These are phyloP conservation scores for Scolopax rusticola DNA, from an alignment of 2,797 vertebrate species.

Conservation along the genomic window DNA sequence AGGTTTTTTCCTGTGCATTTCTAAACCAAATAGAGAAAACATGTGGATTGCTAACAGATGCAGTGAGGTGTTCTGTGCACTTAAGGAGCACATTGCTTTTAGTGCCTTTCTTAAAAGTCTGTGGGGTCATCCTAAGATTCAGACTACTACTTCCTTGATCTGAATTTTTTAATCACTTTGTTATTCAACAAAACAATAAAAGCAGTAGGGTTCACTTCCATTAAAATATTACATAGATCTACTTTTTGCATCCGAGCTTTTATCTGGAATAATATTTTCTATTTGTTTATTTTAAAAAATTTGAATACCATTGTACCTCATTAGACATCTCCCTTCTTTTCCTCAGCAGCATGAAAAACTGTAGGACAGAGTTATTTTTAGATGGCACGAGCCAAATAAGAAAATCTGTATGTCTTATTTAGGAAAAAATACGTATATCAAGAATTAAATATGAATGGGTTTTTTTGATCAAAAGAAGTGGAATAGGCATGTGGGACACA, in stretches of 20 bases:
- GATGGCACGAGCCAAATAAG: not conserved
- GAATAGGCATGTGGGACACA: not conserved
- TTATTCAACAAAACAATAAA: not conserved
- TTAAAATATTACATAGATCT: not conserved
- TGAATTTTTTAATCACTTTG: not conserved
- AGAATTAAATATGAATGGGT: conserved; percentile 1
- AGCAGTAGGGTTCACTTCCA: not conserved
- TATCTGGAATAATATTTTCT: not conserved
- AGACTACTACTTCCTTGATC: not conserved
- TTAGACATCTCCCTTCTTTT: conserved; percentile 4
- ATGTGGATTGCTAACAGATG: conserved; percentile 24
- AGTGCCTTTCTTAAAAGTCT: not conserved
- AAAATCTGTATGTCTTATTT: conserved; percentile 32
- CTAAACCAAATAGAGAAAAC: conserved; percentile 64
- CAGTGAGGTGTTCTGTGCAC: not conserved
- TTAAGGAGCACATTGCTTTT: conserved; percentile 33
- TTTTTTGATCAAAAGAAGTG: conserved; percentile 16
- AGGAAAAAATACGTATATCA: not conserved
- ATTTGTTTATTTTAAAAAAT: not conserved
- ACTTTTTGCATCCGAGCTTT: not conserved
- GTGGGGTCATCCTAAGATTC: not conserved
- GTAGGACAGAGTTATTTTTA: conserved; percentile 32
- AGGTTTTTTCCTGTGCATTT: conserved; percentile 40
- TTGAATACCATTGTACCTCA: not conserved
- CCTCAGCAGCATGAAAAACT: not conserved